phyloP scores from a whole-genome alignment of 2,113 vertebrate species.

The Pseudopodoces humilis region DNA sequence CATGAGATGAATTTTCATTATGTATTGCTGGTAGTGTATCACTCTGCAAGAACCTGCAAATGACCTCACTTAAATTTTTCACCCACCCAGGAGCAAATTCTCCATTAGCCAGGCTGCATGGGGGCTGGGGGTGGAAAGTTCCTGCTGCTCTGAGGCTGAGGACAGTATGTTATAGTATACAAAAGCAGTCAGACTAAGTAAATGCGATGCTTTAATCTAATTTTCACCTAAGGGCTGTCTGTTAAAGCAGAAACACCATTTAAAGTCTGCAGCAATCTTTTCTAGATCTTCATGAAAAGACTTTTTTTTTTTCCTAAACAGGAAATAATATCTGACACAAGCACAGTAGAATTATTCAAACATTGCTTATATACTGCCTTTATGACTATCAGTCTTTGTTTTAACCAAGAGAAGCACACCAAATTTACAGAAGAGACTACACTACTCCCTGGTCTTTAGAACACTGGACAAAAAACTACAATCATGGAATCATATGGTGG shows the following conservation, averaged over 20 bases:
- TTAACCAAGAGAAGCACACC: neutral
- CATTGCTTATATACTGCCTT: neutral
- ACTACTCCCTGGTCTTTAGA: neutral
- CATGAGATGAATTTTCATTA: slow-evolving; percentile 62
- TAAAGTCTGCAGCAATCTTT: neutral
- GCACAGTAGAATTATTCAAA: neutral
- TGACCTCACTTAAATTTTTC: slow-evolving; percentile 38
- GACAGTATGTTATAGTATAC: neutral
- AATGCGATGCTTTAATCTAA: neutral
- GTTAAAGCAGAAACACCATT: neutral
- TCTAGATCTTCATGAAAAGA: neutral
- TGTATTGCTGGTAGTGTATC: neutral
- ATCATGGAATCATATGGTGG: neutral
- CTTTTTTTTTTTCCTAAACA: neutral
- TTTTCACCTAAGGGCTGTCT: neutral
- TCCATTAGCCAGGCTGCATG: neutral
- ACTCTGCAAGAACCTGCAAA: neutral
- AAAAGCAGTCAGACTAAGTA: neutral
- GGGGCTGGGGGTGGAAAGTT: neutral
- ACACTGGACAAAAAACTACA: neutral
- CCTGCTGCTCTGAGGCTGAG: neutral
- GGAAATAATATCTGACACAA: neutral
- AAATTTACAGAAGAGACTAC: neutral
- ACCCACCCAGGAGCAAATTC: neutral
- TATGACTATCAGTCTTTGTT: neutral